A percentile compares a stretch with the other conserved stretches of the same genome.
Evolutionary conservation across 2,888 invertebrate species (phyloP).

Genomic region (Cerastis leucographa): DNA sequence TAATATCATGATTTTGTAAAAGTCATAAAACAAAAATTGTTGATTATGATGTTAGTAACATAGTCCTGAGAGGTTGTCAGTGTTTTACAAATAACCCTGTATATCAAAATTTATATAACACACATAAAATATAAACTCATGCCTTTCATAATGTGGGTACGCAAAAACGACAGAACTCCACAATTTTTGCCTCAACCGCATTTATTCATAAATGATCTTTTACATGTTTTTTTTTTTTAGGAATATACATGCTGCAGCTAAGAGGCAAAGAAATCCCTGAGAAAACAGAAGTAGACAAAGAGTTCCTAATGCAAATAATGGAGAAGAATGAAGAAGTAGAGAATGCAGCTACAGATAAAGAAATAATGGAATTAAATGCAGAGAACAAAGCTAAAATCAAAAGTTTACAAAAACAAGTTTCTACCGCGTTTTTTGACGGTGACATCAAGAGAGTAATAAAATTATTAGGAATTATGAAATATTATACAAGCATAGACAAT

Average conservation of each 20-base stretch:
- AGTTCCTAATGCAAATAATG: slow-evolving; percentile 96
- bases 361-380: slow-evolving; percentile 90
- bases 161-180: neutral
- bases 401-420: slow-evolving; percentile 90
- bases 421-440: slow-evolving; percentile 91
- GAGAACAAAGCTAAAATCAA: slow-evolving; percentile 91
- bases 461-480: slow-evolving; percentile 94
- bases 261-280: slow-evolving; percentile 92
- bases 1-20: too few relatives aligned
- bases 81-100: too few relatives aligned
- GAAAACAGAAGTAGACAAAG: slow-evolving; percentile 92
- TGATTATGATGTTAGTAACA: too few relatives aligned
- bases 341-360: slow-evolving; percentile 90
- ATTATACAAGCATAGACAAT: slow-evolving; percentile 94
- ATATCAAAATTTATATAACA: too few relatives aligned
- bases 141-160: neutral
- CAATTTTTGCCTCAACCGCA: neutral
- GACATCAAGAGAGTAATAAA: slow-evolving; percentile 92
- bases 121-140: neutral
- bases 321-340: slow-evolving; percentile 96
- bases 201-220: neutral
- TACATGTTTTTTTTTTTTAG: slow-evolving; percentile 72
- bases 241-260: slow-evolving; percentile 95
- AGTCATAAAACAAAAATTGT: too few relatives aligned
- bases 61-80: too few relatives aligned